Evolutionary conservation across 2,113 vertebrate genomes (phyloP), one percentile per base, ranked within the genome.

Genomic region (Anas platyrhynchos): DNA sequence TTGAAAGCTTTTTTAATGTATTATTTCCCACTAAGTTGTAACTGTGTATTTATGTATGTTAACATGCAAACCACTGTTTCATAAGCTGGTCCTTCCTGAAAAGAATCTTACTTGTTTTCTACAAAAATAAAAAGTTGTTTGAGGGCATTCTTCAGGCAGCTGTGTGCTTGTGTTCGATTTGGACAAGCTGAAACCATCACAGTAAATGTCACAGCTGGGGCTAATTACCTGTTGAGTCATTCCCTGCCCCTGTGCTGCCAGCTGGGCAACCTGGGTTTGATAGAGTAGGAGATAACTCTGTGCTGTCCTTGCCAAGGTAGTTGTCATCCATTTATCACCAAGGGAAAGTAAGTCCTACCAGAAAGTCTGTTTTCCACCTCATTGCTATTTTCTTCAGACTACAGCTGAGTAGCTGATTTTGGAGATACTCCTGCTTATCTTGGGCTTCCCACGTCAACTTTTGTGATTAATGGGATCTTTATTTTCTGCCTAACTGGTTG

Each of bases 31-130:
- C 74, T 96, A 63, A 86, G 67, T 78, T 93, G 91, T 93, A 96
- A 95, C 75, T 52, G 27, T 86, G 74, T 94, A 93, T 97, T 97
- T 97, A 97, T 94, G 74, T 87, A 67, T 67, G 34, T 96, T 96
- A 95, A 96, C 86, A 79, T 67, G 89, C 80, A 78, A 79, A 61
- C 82, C 78, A 85, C 75, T 96, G 93, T 96, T 79, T 77, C 90
- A 80, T 94, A 86, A 97, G 79, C 90, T 94, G 95, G 68, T 68
- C 50, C 48, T 94, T 94, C 84, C 93, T 86, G 74, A 90, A 59
- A 95, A 90, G 32, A 32, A 13, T 11, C 71, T 74, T 32, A 32
- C 31, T 27, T 89, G 88, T 94, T 96, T 97, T 97, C 75, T 96
- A 92, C 82, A 89, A 56, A 94, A 96, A 95, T 96, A 97, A 96